phyloP scores from a whole-genome alignment of 2,888 invertebrate species.

The Belgica antarctica region DNA sequence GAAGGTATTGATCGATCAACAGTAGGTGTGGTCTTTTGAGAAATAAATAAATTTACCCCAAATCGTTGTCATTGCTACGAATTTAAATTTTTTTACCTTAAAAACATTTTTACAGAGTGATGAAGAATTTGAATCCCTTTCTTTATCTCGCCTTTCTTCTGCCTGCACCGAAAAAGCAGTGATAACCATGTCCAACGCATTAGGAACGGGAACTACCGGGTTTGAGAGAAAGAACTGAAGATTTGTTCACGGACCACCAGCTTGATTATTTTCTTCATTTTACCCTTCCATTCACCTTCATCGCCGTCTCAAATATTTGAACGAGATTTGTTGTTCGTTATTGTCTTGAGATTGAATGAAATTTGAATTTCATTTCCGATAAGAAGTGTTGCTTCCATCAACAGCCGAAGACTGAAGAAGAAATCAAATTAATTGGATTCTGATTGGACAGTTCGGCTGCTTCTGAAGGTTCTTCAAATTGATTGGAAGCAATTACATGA shows the following conservation, averaged over 20 bases:
- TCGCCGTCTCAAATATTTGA: conserved; percentile 19
- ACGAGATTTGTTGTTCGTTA: conserved; percentile 1
- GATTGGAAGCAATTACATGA: conserved; percentile 42
- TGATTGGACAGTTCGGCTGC: conserved; percentile 32
- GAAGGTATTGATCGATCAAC: background rate
- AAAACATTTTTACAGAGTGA: conserved; percentile 22
- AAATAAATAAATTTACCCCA: background rate
- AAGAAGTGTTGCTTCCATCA: conserved; percentile 38
- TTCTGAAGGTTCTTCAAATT: conserved; percentile 1
- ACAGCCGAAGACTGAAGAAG: background rate
- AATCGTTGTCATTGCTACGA: background rate
- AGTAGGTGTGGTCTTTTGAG: conserved; percentile 5
- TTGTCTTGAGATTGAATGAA: conserved; percentile 17
- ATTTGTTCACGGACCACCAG: conserved; percentile 30
- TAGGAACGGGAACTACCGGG: conserved; percentile 11
- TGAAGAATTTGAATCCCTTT: conserved; percentile 28
- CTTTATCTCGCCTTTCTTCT: too few species aligned
- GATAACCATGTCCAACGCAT: conserved; percentile 42
- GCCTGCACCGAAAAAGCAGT: too few species aligned
- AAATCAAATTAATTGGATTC: conserved; percentile 40
- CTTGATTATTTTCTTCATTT: conserved; percentile 36
- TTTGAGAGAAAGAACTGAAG: conserved; percentile 13
- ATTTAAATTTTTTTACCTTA: conserved; percentile 27
- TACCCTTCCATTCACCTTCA: conserved; percentile 6
- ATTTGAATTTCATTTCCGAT: conserved; percentile 44